Base-by-base conservation (phyloP, 1,140 invertebrate species). In the Procambarus clarkii region DNA sequence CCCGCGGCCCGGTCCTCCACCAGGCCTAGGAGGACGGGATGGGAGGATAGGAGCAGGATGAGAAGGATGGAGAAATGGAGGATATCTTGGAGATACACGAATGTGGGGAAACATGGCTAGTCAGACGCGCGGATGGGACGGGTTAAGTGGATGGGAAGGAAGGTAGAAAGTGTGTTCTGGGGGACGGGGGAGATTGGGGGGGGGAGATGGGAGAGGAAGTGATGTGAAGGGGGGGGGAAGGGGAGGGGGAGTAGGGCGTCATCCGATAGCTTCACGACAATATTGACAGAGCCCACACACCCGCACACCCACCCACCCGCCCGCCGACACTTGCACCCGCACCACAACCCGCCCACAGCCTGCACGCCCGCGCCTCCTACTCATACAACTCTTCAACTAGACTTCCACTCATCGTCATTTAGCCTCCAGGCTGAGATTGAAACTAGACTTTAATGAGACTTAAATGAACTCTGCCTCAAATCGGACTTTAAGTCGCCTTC, bases 281-380 rank as follows among this genome's bases (percentile, higher is more conserved):
- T 91, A 91, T 91, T 91, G 89, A 91, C 89, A 86, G 60, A 64
- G 89, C 71, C 77, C 76, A 85, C 89, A 90, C 88, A 91, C 83
- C 58, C 18, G 79, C 88, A 84, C 88, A 64, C 54, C 50, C 58
- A 78, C 48, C 24, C 74, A 58, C 81, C 34, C 34, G 46, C 54
- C 50, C 58, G 60, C 48, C 15, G 48, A 60, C 76, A 24, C 80
- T 58, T 48, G 44, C 64, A n/a, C 50, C 50, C 64, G 21, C 60
- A 15, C 60, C 13, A 5, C 60, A 4, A 64, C 60, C 60, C 60
- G 5, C 60, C 60, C 21, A 21, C 11, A 64, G 13, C 13, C 8
- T 18, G 4, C 18, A 11, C 48, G 18, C 46, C 54, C 60, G 15
- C 15, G 13, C 60, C 80, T 9, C 11, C 64, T 71, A 83, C 60